Conservation (phyloP, 2,797 vertebrate species). For the Nannoperca obscura region DNA sequence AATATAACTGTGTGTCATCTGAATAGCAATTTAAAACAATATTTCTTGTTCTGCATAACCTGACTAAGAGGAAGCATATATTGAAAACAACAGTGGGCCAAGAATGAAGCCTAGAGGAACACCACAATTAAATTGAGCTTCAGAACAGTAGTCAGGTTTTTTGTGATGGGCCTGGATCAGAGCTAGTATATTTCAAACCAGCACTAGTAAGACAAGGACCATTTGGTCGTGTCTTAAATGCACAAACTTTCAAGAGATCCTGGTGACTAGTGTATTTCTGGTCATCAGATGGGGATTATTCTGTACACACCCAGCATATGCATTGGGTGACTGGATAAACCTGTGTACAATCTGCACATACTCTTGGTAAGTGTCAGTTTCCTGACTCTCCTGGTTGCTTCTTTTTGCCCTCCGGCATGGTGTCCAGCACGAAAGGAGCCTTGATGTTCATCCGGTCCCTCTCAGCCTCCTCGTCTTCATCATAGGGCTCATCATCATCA, state of each 20-base stretch:
- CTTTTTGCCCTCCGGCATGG: conserved; percentile 82
- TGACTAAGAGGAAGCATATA: not conserved
- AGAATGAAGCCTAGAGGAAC: not conserved
- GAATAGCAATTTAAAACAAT: not conserved
- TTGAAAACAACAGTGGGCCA: not conserved
- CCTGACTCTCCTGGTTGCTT: conserved; percentile 87
- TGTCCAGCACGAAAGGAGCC: conserved; percentile 84
- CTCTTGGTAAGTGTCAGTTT: conserved; percentile 76
- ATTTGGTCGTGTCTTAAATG: not conserved
- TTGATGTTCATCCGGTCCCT: conserved; percentile 94
- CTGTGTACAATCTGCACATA: not conserved
- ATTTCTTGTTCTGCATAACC: not conserved
- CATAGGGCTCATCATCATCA: conserved; percentile 88
- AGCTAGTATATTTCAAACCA: not conserved
- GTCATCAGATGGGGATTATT: not conserved
- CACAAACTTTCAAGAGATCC: not conserved
- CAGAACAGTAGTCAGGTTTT: not conserved
- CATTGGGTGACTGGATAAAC: not conserved
- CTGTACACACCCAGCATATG: not conserved
- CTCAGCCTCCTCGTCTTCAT: conserved; percentile 94
- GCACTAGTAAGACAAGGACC: not conserved
- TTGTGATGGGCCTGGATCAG: not conserved
- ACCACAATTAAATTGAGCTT: not conserved
- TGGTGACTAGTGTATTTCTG: not conserved
- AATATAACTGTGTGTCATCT: not conserved